Conservation (phyloP, 2,113 vertebrate genomes). For the Mastomys coucha region DNA sequence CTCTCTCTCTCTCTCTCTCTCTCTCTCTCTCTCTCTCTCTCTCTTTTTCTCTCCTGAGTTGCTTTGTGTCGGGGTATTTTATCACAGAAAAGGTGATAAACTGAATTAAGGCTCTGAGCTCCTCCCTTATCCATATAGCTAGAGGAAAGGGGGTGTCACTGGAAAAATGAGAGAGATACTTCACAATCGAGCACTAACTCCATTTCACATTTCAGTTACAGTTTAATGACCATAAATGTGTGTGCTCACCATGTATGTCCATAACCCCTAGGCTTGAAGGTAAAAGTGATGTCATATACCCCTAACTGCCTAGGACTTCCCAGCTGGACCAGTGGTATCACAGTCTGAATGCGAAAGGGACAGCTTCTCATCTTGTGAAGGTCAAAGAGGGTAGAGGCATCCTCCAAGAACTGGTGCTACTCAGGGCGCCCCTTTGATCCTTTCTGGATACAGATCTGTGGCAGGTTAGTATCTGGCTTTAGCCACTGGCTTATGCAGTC, state of each 20-base stretch:
- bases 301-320: background rate
- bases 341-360: background rate
- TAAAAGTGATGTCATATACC: background rate
- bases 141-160: too few species aligned
- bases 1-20: background rate
- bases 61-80: too few species aligned
- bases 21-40: background rate
- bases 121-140: background rate
- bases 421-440: background rate
- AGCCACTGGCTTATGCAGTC: background rate
- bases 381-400: background rate
- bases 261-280: background rate
- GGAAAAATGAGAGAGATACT: background rate
- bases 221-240: background rate
- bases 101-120: background rate
- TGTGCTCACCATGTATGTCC: background rate
- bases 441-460: background rate
- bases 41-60: background rate
- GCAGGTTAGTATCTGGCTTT: background rate
- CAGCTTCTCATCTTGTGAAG: background rate
- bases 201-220: background rate
- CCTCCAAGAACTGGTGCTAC: fast-evolving
- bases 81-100: background rate
- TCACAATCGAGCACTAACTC: background rate
- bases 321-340: background rate